phyloP scores from a whole-genome alignment of 2,888 invertebrate genomes.

The Hanleya hanleyi region DNA sequence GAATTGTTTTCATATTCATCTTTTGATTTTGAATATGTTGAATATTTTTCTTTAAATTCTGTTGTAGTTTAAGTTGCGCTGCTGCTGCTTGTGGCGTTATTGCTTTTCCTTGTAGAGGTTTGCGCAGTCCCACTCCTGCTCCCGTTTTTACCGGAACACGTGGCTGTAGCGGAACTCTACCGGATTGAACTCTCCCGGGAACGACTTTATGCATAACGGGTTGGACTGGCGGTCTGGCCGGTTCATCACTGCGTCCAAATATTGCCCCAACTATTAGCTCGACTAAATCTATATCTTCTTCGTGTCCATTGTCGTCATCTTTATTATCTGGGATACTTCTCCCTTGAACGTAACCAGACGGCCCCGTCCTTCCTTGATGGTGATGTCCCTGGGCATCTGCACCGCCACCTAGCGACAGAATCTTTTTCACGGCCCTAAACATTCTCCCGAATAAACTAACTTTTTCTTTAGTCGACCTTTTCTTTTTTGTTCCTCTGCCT shows the following conservation, averaged over 20 bases:
- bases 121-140: not conserved
- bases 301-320: slow-evolving; percentile 9
- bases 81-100: not conserved
- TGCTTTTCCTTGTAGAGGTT: not conserved
- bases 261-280: not conserved
- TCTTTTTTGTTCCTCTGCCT: not conserved
- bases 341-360: slow-evolving; percentile 33
- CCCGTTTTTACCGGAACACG: not conserved
- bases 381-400: not conserved
- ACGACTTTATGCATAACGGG: not conserved
- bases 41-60: not conserved
- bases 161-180: not conserved
- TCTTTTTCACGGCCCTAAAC: not conserved
- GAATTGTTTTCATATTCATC: not conserved
- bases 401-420: not conserved
- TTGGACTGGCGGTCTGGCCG: not conserved
- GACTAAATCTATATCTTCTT: slow-evolving; percentile 1
- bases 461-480: not conserved
- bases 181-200: not conserved
- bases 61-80: slow-evolving; percentile 1
- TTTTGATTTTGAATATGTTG: not conserved
- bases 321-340: slow-evolving; percentile 40
- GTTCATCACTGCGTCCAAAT: not conserved
- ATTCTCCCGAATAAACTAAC: not conserved
- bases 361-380: not conserved